Conservation (phyloP, 2,888 invertebrate genomes). For the Xiphydria camelus region DNA sequence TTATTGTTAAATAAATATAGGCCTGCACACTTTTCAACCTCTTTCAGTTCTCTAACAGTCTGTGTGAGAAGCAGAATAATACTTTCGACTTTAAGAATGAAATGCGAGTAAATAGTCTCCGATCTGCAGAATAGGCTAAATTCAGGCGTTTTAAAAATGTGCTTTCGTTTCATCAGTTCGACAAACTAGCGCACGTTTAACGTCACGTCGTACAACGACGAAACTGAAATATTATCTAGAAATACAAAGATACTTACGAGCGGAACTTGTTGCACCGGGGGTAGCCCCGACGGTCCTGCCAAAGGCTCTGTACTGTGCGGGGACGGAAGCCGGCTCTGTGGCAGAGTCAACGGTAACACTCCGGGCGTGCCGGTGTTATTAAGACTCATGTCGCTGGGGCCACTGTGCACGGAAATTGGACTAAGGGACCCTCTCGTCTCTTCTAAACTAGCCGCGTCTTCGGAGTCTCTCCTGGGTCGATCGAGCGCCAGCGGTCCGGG, state of each 20-base stretch:
- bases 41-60: no score
- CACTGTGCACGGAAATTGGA: slow-evolving; percentile 58
- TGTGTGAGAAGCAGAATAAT: no score
- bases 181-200: no score
- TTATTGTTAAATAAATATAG: no score
- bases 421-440: slow-evolving; percentile 54
- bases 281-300: slow-evolving; percentile 82
- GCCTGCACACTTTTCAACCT: no score
- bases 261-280: slow-evolving; percentile 87
- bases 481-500: slow-evolving; percentile 53
- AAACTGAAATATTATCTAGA: not conserved
- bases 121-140: no score
- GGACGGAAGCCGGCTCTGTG: slow-evolving; percentile 62
- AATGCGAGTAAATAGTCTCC: no score
- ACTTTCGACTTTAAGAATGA: no score
- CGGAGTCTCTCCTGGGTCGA: slow-evolving; percentile 46
- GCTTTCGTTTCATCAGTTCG: no score
- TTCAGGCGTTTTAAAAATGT: no score
- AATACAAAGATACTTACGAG: slow-evolving; percentile 66
- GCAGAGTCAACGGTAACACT: slow-evolving; percentile 45
- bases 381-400: slow-evolving; percentile 63
- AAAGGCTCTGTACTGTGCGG: slow-evolving; percentile 71
- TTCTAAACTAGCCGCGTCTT: slow-evolving; percentile 50
- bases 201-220: no score
- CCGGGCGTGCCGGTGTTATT: slow-evolving; percentile 59